Evolutionary conservation across 1,140 invertebrate species (phyloP), one percentile per base, ranked within the genome.

Genomic region (Aphaenogaster ashmeadi): DNA sequence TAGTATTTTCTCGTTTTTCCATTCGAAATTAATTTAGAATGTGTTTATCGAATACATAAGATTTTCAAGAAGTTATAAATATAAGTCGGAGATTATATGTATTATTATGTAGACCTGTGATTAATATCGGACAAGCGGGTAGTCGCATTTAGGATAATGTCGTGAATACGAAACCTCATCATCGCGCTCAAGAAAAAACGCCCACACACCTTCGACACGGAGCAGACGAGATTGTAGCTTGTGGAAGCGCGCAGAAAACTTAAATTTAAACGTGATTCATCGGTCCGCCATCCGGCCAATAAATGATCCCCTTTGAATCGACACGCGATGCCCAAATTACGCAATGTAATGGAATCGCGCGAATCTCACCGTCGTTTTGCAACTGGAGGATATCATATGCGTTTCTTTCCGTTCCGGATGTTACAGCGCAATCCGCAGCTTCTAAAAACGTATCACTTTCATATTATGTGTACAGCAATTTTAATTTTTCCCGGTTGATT

Each of bases 201-300:
- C 80, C 80, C 15, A 84, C 80, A 41, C 44, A 60, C n/a, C 80
- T 75, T 84, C 41, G 69, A 84, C 80, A 84, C 54, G 44, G n/a
- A 18, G 54, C 38, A 74, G 80, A 83, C 41, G 54, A 74, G 72
- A 66, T 75, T 66, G 38, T 52, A 85, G 71, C 67, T 44, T 58
- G 44, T 88, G 88, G 64, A 87, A 72, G 52, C 72, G 83, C 79
- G 67, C 66, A 80, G 60, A 62, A 69, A 69, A 90, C 27, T 50
- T 92, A 92, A 89, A 90, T 91, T 92, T 92, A 92, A 92, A 89
- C 50, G 27, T 92, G 90, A 92, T 78, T 92, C 90, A 91, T 60
- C 62, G 83, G 87, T 36, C 38, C 77, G 27, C 62, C 27, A 92
- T 92, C 78, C 79, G 18, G 56, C 80, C 52, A 60, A 58, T 81